Base-by-base conservation (phyloP, 2,888 invertebrate species). In the Mycalesis mineus region DNA sequence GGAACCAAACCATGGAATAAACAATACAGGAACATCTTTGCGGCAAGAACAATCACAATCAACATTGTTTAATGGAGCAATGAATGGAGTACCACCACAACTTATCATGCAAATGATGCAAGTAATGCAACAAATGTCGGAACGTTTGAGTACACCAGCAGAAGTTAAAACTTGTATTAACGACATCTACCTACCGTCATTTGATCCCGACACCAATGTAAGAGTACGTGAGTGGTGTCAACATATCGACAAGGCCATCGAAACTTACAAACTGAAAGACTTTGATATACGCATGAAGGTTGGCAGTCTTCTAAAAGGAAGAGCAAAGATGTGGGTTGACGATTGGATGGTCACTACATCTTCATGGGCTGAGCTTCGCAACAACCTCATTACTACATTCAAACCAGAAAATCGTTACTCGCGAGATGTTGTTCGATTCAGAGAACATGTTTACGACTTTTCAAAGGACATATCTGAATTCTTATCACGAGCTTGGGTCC, bases 221-320 rank as follows among this genome's bases (percentile, higher is more conserved):
- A 67, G 68, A 0, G 52, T 71, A n/a, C 63, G 69, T 1, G 69
- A 72, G 36, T 70, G 69, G 70, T 70, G 68, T 39, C 61, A 69
- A 4, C 70, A 69, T 36, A 57, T 71, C 0, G 40, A 52, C 9
- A 61, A 50, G 13, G 70, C 71, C 0, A 60, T 58, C 6, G 58
- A 59, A n/a, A 58, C 56, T 0, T 56, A 60, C n/a, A 42, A 22
- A n/a, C 60, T 70, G 6, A 67, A 39, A 22, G 69, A 73, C 42
- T 68, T 42, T 13, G 69, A 71, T 7, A 29, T 71, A 0, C 55
- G 69, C 0, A 69, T 68, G 66, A 59, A 59, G 17, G 55, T 55
- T 60, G 52, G 49, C 8, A 55, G 60, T 14, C 29, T 60, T 7
- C 40, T 63, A 9, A 55, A 55, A 31, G 60, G 58, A 33, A 40